Evolutionary conservation across 2,113 vertebrate species (phyloP), one percentile per base, ranked within the genome.

Genomic region (Pterophyllum scalare): DNA sequence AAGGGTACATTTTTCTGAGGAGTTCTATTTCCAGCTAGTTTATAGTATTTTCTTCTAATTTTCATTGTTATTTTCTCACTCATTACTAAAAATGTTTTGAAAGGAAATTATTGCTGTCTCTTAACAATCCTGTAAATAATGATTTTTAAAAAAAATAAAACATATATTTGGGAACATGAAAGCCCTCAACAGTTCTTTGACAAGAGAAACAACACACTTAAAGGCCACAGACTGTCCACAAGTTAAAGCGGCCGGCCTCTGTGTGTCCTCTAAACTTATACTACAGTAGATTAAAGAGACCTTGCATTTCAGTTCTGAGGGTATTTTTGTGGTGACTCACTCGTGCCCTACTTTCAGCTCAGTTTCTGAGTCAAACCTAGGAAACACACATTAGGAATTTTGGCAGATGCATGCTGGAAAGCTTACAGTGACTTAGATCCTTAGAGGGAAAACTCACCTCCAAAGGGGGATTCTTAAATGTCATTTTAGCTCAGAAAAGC

Each of bases 261-360:
- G 3, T 5, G 11, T 75, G 26, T 83, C 19, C 54, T 75, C 12
- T 33, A 20, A 15, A 28, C 33, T 57, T 57, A 64, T 76, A 19
- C 49, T 81, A 67, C 60, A 77, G 62, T 49, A 57, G 59, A 86
- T 76, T 75, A 40, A 9, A 81, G 49, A 84, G 33, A 79, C 70
- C 81, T 77, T 76, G 72, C 33, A 62, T 82, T 85, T 70, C 8
- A 78, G 52, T 77, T 54, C 57, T 72, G n/a, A 11, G 77, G 78
- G 58, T 87, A 72, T 87, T 90, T 90, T 83, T 10, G 17, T 61
- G 56, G 80, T 90, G 89, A 92, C 83, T 91, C 88, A 89, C 82
- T 87, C 81, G 10, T 91, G 85, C 81, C 85, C 85, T 94, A 91
- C 90, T 92, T 91, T 59, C 77, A 40, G 85, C 87, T 90, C 59